phyloP scores from a whole-genome alignment of 2,113 vertebrate genomes.

The Ceuthmochares aereus region DNA sequence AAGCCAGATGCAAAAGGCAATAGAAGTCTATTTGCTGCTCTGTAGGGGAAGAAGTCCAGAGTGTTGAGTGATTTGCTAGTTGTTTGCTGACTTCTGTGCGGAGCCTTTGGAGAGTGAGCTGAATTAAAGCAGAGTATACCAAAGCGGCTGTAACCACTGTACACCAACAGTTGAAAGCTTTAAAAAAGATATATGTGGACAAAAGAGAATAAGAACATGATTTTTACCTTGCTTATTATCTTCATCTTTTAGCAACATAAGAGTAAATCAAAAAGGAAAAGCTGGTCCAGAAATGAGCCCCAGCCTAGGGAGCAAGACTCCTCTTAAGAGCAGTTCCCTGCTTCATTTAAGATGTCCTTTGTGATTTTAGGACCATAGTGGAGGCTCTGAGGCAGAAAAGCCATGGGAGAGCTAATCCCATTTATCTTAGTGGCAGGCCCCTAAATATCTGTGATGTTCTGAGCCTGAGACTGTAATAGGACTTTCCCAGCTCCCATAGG shows the following conservation, averaged over 20 bases:
- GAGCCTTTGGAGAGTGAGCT: background rate
- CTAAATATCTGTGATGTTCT: slow-evolving; percentile 50
- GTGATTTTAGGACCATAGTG: slow-evolving; percentile 26
- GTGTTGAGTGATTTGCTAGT: background rate
- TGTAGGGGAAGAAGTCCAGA: background rate
- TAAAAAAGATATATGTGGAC: background rate
- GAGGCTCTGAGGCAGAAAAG: slow-evolving; percentile 34
- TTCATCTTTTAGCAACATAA: background rate
- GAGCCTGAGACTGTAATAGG: slow-evolving; percentile 16
- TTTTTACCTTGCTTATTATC: background rate
- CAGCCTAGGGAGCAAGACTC: background rate
- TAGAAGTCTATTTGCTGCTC: background rate
- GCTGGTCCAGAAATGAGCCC: background rate
- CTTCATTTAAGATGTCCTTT: slow-evolving; percentile 47
- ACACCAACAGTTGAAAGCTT: background rate
- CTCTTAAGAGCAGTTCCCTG: background rate
- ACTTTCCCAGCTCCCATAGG: slow-evolving; percentile 16
- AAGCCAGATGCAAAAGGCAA: background rate
- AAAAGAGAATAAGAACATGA: background rate
- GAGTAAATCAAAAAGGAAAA: slow-evolving; percentile 2
- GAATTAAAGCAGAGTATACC: background rate
- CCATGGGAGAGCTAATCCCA: slow-evolving; percentile 34
- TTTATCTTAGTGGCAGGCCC: slow-evolving; percentile 58
- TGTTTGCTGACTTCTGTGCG: background rate
- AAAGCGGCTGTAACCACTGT: background rate